Base-by-base conservation (phyloP, 2,888 invertebrate genomes). In the Tetragonula carbonaria region DNA sequence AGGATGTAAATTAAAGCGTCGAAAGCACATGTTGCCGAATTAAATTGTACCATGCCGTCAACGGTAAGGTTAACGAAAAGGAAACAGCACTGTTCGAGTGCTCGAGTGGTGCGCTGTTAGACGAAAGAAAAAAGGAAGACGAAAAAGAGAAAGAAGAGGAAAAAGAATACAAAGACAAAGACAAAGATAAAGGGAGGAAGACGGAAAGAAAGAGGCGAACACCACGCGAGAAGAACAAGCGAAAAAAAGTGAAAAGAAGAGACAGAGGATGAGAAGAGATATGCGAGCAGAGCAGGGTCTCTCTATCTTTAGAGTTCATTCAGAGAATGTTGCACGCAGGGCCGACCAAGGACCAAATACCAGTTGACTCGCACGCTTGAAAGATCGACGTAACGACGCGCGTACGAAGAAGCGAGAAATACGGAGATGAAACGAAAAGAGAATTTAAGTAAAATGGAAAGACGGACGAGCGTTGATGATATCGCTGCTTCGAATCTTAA, bases 271-370 rank as follows among this genome's bases (percentile, higher is more conserved):
- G 67, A 74, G 28, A 76, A 79, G 68, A 28, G 66, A 51, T 59
- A 65, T 72, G 75, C 8, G 45, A 0, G 28, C 28, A 45, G 79
- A 65, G 72, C 75, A 67, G 33, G 2, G 33, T 33, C 33, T 33
- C 86, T 90, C 91, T 92, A 92, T 92, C 91, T 92, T 92, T 92
- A 92, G 92, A 92, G 80, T 91, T 92, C 92, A 92, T 92, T 92
- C 90, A 92, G 91, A 90, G 91, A 91, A 91, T 91, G 90, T 91
- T 91, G 87, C 76, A 86, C 87, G 82, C 84, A 78, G 80, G 76
- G 73, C 51, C 80, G 79, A 76, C 74, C 45, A 76, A 80, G 84
- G 80, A 68, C 77, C 91, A 90, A 90, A 90, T 88, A 86, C 80
- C 82, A 87, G 87, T 82, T 89, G 91, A 91, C 88, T 91, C 90